A percentile compares a stretch with the other conserved stretches of the same genome.
Evolutionary conservation across 2,113 vertebrate species (phyloP).

Genomic region (Ornithorhynchus anatinus): DNA sequence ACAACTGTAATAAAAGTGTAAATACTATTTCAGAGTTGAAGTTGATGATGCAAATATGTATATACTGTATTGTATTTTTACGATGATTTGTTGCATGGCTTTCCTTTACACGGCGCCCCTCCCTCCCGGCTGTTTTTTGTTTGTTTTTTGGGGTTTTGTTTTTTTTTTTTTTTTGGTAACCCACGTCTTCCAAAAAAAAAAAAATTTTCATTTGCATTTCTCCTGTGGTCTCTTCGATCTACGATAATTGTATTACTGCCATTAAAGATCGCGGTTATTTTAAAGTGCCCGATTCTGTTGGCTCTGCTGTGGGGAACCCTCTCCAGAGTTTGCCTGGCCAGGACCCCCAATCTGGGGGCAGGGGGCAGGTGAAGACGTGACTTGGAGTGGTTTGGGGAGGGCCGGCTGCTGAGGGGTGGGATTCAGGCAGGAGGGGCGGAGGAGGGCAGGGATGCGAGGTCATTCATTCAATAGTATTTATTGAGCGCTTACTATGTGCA

Average conservation of each 20-base stretch:
- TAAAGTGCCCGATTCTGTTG: constrained; percentile 21
- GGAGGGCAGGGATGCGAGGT: too few relatives aligned
- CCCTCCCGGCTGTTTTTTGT: too few relatives aligned
- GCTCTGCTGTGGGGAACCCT: not conserved
- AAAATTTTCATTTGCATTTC: constrained; percentile 38
- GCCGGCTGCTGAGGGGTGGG: too few relatives aligned
- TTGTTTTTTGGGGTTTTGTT: too few relatives aligned
- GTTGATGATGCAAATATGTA: constrained; percentile 66
- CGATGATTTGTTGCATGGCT: constrained; percentile 66
- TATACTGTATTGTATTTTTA: constrained; percentile 71
- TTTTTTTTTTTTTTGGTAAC: constrained; percentile 48
- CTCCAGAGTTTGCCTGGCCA: not conserved
- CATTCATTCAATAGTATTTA: too few relatives aligned
- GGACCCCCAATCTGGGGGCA: not conserved
- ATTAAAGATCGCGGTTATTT: constrained; percentile 74
- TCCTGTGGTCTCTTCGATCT: constrained; percentile 55
- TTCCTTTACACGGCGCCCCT: not conserved
- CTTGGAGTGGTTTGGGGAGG: not conserved
- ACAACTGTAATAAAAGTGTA: constrained; percentile 69
- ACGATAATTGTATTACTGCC: constrained; percentile 68
- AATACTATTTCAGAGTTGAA: constrained; percentile 61
- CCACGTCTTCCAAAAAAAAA: constrained; percentile 61
- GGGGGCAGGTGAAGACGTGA: too few relatives aligned
- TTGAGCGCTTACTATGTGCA: too few relatives aligned
- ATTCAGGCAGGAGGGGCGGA: too few relatives aligned